Evolutionary conservation across 2,797 vertebrate genomes (phyloP).

Genomic region (Cuniculus paca): DNA sequence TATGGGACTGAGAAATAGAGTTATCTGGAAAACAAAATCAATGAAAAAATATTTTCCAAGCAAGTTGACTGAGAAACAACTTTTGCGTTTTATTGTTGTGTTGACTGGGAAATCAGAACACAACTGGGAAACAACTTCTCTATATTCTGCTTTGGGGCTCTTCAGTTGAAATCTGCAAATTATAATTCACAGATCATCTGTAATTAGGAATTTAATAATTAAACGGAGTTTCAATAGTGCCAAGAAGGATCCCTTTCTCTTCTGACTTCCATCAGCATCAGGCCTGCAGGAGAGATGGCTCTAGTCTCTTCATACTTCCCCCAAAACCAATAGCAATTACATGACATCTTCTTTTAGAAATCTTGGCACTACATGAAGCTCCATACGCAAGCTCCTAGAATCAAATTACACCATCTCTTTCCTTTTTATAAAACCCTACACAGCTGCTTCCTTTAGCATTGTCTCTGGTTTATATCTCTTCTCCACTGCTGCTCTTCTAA

Average conservation of each 20-base stretch:
- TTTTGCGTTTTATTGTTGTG: background rate
- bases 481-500: background rate
- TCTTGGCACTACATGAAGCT: background rate
- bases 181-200: background rate
- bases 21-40: background rate
- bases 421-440: background rate
- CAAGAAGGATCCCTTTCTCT: background rate
- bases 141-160: background rate
- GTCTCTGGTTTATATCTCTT: background rate
- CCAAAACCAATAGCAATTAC: background rate
- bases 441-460: background rate
- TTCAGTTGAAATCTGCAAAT: background rate
- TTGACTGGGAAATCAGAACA: background rate
- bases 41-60: background rate
- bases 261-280: background rate
- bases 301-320: fast-evolving
- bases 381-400: background rate
- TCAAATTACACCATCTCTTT: background rate
- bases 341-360: background rate
- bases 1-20: background rate
- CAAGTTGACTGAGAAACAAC: background rate
- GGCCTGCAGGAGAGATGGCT: background rate
- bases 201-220: background rate
- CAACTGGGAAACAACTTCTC: background rate
- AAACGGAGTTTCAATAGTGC: background rate